Base-by-base conservation (phyloP, 2,797 vertebrate species). In the Gastrophryne carolinensis region DNA sequence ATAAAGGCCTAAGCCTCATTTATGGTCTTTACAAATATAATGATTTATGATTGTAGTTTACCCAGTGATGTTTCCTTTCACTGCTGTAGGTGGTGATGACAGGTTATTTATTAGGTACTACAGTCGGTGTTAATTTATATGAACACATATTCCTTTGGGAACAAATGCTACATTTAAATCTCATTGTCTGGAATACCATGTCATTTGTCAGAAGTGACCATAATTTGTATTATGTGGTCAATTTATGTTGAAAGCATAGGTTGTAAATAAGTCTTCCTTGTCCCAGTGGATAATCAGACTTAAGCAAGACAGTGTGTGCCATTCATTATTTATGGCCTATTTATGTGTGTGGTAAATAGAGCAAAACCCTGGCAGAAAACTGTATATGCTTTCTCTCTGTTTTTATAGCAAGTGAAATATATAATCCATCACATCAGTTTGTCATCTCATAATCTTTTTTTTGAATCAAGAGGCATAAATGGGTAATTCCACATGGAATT, bases 321-420 rank as follows among this genome's bases (percentile, higher is more conserved):
- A 62, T 41, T 23, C 58, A 62, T 62, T 62, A 62, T n/a, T 21
- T 39, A 7, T 62, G 58, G 27, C 58, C 58, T 62, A 62, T 62
- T 62, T 62, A 26, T 62, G 58, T 11, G n/a, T 47, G 19, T n/a
- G 13, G 13, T 12, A 19, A 7, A 21, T 50, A 11, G 19, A 57
- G 56, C 4, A 19, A 60, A 60, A 10, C 4, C 35, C 30, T 11
- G 10, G 15, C 17, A 11, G 4, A 17, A 56, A 30, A 8, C 53
- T 19, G 29, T 3, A 5, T 44, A 44, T 7, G 17, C 7, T 44
- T 44, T 15, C 17, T 44, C 39, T 44, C 17, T n/a, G n/a, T n/a
- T n/a, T n/a, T n/a, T n/a, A n/a, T n/a, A n/a, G n/a, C n/a, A n/a
- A n/a, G n/a, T n/a, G n/a, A n/a, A n/a, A n/a, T n/a, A n/a, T n/a